phyloP scores from a whole-genome alignment of 1,140 invertebrate genomes.

The Apis mellifera region DNA sequence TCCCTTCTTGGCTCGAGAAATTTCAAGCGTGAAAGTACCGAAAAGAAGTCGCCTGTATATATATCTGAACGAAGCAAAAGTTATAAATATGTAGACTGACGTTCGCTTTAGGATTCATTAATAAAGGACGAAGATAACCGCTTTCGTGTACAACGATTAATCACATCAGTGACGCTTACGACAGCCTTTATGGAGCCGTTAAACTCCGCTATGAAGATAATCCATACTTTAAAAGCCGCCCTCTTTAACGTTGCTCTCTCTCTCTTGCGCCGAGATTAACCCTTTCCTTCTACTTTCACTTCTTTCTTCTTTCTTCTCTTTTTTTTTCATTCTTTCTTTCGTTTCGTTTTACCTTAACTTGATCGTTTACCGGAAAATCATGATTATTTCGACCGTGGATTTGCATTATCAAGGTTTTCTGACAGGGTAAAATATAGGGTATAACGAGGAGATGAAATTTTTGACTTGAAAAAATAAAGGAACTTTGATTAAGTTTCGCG shows the following conservation, averaged over 20 bases:
- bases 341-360: not conserved
- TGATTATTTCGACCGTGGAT: not conserved
- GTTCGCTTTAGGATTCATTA: constrained; percentile 45
- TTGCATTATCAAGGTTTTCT: constrained; percentile 30
- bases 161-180: constrained; percentile 46
- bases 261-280: constrained; percentile 4
- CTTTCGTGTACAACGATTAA: constrained; percentile 55
- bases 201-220: constrained; percentile 54
- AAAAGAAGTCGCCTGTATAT: not conserved
- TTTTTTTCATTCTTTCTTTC: not conserved
- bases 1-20: not conserved
- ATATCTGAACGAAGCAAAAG: not conserved
- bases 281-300: not conserved
- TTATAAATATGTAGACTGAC: constrained; percentile 28
- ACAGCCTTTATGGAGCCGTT: constrained; percentile 54
- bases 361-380: not conserved
- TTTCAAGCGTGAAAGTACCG: not conserved
- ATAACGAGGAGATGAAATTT: not conserved
- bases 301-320: not conserved
- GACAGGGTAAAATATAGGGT: not conserved
- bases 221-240: constrained; percentile 38
- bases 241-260: constrained; percentile 28
- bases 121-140: constrained; percentile 30
- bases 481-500: not conserved
- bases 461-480: too few species aligned